Evolutionary conservation across 1,140 invertebrate species (phyloP).

Genomic region (Microplitis mediator): DNA sequence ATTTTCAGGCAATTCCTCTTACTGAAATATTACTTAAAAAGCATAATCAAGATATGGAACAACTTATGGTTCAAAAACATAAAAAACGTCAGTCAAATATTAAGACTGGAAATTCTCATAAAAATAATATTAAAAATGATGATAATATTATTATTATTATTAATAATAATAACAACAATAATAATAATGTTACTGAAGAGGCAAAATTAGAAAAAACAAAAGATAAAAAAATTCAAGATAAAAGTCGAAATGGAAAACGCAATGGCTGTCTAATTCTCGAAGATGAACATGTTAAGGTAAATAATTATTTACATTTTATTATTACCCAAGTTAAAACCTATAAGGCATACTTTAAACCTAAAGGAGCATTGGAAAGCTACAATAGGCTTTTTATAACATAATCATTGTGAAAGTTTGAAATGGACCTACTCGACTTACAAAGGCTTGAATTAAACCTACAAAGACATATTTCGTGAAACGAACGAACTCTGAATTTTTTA

Average conservation of each 20-base stretch:
- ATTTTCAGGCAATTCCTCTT: constrained; percentile 64
- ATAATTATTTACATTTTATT: neutral
- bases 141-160: neutral
- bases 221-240: neutral
- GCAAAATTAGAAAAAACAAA: neutral
- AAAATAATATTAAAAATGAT: constrained; percentile 49
- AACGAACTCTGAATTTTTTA: too few relatives aligned
- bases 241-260: neutral
- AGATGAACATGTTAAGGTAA: too few relatives aligned
- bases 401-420: too few relatives aligned
- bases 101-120: constrained; percentile 58
- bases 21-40: constrained; percentile 71
- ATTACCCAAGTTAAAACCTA: too few relatives aligned
- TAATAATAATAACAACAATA: constrained; percentile 25
- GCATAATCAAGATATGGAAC: constrained; percentile 81
- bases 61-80: constrained; percentile 74
- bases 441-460: too few relatives aligned
- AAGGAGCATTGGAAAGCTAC: too few relatives aligned
- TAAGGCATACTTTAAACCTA: too few relatives aligned
- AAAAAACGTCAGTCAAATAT: constrained; percentile 66
- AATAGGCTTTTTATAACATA: too few relatives aligned
- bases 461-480: too few relatives aligned
- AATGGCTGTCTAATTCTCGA: neutral
- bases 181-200: constrained; percentile 35
- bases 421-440: too few relatives aligned